Percentiles rank a stretch among this genome's conserved stretches.
Evolutionary conservation across 1,140 invertebrate species (phyloP).

Genomic region (Stenopsyche tienmushanensis): DNA sequence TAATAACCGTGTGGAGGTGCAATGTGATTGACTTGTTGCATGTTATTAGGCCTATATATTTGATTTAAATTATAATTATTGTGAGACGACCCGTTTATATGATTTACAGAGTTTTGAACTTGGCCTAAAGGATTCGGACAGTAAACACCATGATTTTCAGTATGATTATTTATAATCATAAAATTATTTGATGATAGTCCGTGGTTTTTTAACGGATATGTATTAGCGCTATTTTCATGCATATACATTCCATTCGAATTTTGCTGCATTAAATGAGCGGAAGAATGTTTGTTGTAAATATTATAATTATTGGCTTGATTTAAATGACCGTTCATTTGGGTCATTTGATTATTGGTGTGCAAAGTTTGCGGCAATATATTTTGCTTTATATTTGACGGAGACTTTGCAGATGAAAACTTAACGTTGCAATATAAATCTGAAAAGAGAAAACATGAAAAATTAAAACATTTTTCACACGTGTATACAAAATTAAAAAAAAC

Average conservation of each 20-base stretch:
- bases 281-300: not conserved
- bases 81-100: constrained; percentile 23
- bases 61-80: constrained; percentile 22
- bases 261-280: constrained; percentile 8
- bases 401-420: constrained; percentile 22
- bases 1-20: constrained; percentile 45
- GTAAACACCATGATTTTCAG: constrained; percentile 21
- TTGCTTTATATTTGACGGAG: not conserved
- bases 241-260: constrained; percentile 2
- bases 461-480: too few species aligned
- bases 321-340: constrained; percentile 26
- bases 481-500: too few species aligned
- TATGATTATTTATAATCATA: constrained; percentile 21
- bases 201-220: constrained; percentile 2
- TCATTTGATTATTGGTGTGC: constrained; percentile 15
- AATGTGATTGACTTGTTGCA: constrained; percentile 36
- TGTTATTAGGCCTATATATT: constrained; percentile 30
- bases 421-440: constrained; percentile 40
- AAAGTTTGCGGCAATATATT: constrained; percentile 3
- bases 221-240: not conserved
- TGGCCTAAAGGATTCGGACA: constrained; percentile 27
- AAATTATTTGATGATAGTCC: not conserved
- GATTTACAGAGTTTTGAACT: constrained; percentile 8
- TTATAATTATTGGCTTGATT: constrained; percentile 4
- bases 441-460: constrained; percentile 25